Base-by-base conservation (phyloP, 2,797 vertebrate species). In the Chrosomus eos region DNA sequence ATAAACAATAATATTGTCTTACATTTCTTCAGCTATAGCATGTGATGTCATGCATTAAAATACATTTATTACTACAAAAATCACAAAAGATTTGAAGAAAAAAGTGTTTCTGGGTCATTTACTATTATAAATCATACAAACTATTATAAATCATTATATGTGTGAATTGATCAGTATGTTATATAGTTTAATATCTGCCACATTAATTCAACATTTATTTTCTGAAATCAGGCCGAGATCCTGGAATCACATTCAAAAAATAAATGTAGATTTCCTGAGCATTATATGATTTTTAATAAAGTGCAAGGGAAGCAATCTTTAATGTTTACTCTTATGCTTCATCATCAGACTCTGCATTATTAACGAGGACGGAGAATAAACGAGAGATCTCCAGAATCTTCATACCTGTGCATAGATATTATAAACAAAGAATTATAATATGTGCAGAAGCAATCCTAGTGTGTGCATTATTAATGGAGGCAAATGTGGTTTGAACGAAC, bases 401-500 rank as follows among this genome's bases (percentile, higher is more conserved):
- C 79, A 81, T 85, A 85, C 86, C 84, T 87, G 79, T 36, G 74
- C 55, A 33, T 36, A 38, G 84, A 75, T 78, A 91, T 80, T 88
- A 88, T 79, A 84, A 86, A 88, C 86, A 84, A 76, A 86, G 78
- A 82, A 31, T 83, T 79, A 85, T 91, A 90, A 92, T 93, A 91
- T 91, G 92, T 89, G 88, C 90, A 90, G 86, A 89, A 85, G 90
- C 91, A 90, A 90, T 92, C 93, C 91, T 88, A 89, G 89, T 85
- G 66, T 89, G 89, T 95, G 93, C 93, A 95, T 95, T 94, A 95
- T 94, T 94, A 89, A 94, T 90, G 91, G 77, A 88, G 91, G 93
- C 92, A 94, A 94, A 95, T 94, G 93, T 93, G 91, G 92, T 90
- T 90, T 88, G 91, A 92, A 93, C 90, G 91, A 94, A 92, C 90